Evolutionary conservation across 2,888 invertebrate genomes (phyloP).

Genomic region (Trachelus stipa): DNA sequence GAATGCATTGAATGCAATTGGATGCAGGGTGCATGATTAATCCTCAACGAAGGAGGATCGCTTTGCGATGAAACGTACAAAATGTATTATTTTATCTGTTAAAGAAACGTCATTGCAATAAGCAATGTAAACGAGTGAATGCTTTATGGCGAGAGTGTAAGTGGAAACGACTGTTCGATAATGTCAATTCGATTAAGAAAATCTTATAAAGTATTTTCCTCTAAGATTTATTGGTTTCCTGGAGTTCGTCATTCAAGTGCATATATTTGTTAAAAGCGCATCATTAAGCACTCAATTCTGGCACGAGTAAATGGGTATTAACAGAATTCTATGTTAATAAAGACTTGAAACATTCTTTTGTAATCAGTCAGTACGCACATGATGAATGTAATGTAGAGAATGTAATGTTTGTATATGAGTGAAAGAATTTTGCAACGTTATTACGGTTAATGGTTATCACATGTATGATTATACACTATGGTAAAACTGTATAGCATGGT

Average conservation of each 20-base stretch:
- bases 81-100: not conserved
- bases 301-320: not conserved
- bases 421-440: not conserved
- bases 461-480: not conserved
- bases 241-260: not conserved
- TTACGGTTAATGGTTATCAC: not conserved
- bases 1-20: not conserved
- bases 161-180: not conserved
- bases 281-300: not conserved
- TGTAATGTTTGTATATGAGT: not conserved
- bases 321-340: not conserved
- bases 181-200: not conserved
- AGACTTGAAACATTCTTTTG: not conserved
- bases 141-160: not conserved
- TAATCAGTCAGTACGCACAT: not conserved
- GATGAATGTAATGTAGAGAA: not conserved
- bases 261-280: not conserved
- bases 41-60: not conserved
- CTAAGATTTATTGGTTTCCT: not conserved
- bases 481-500: not conserved
- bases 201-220: not conserved
- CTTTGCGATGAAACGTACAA: not conserved
- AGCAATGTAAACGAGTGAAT: not conserved
- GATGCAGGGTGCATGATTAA: not conserved
- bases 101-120: not conserved